Evolutionary conservation across 2,797 vertebrate genomes (phyloP).

Genomic region (Molossus molossus): DNA sequence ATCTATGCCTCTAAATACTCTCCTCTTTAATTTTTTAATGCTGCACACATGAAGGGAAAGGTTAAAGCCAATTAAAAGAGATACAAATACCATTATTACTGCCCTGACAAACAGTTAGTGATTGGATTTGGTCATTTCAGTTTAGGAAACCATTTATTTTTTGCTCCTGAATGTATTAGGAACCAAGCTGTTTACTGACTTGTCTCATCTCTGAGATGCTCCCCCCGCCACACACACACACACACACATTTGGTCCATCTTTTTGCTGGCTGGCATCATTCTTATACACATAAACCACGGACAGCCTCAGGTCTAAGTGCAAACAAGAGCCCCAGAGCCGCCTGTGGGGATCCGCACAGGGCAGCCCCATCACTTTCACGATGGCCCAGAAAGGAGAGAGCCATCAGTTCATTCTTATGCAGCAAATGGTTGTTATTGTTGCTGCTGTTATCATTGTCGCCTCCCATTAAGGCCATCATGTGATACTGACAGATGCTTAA

Average conservation of each 20-base stretch:
- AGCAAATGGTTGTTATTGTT: conserved; percentile 70
- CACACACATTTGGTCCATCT: conserved; percentile 31
- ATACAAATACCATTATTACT: conserved; percentile 88
- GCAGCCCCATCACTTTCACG: conserved; percentile 64
- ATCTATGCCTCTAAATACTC: conserved; percentile 89
- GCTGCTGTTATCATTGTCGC: conserved; percentile 65
- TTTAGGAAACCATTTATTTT: conserved; percentile 84
- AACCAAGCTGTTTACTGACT: conserved; percentile 86
- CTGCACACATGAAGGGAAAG: conserved; percentile 87
- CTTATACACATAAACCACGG: conserved; percentile 75
- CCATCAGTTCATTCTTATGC: conserved; percentile 72
- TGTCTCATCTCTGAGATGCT: conserved; percentile 73
- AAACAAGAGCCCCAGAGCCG: conserved; percentile 78
- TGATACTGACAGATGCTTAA: conserved; percentile 85
- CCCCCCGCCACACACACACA: no score
- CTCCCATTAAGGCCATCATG: conserved; percentile 83
- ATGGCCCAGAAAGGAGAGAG: conserved; percentile 71
- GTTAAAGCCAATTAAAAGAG: conserved; percentile 89
- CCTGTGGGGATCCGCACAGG: conserved; percentile 68
- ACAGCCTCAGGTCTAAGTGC: conserved; percentile 71
- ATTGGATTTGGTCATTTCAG: conserved; percentile 85
- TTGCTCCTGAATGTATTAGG: conserved; percentile 86
- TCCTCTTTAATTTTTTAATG: conserved; percentile 89
- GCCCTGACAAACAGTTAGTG: conserved; percentile 85
- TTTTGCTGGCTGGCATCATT: conserved; percentile 75